phyloP scores from a whole-genome alignment of 92 coral and sea anemone genomes.

The Porites evermanni region DNA sequence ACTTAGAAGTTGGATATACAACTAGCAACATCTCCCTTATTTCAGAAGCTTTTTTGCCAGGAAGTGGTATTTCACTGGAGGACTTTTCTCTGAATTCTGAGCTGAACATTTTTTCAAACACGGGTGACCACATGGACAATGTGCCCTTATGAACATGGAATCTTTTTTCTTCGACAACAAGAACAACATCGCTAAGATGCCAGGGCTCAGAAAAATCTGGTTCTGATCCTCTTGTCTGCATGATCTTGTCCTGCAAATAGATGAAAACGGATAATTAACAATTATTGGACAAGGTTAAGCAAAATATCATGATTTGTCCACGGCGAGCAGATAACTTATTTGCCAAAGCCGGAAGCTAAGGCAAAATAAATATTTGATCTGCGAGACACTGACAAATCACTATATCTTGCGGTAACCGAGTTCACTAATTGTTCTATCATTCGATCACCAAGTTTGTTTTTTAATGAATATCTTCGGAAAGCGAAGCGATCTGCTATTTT shows the following conservation, averaged over 20 bases:
- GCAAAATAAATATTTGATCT: too few species aligned
- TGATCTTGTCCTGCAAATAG: background rate
- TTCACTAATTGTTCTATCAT: too few species aligned
- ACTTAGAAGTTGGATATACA: constrained; percentile 80
- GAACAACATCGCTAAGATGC: constrained; percentile 80
- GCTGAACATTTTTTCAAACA: constrained; percentile 80
- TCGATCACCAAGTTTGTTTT: too few species aligned
- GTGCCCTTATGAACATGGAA: constrained; percentile 82
- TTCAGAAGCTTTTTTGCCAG: constrained; percentile 73
- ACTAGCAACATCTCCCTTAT: constrained; percentile 77
- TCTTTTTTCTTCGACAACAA: constrained; percentile 71
- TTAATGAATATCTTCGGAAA: too few species aligned
- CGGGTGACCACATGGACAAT: constrained; percentile 91
- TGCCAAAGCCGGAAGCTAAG: too few species aligned
- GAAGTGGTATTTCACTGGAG: constrained; percentile 65
- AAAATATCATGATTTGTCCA: too few species aligned
- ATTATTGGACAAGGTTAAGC: too few species aligned
- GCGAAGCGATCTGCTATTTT: too few species aligned
- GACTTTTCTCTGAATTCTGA: constrained; percentile 62
- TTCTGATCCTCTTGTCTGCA: constrained; percentile 84
- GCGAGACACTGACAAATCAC: too few species aligned
- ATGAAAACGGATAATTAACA: background rate
- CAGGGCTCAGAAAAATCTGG: constrained; percentile 83
- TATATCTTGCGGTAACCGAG: too few species aligned
- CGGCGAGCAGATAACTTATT: too few species aligned